A percentile compares a stretch with the other conserved stretches of the same genome.
phyloP scores from a whole-genome alignment of 2,888 invertebrate species.

The Hesperia comma region DNA sequence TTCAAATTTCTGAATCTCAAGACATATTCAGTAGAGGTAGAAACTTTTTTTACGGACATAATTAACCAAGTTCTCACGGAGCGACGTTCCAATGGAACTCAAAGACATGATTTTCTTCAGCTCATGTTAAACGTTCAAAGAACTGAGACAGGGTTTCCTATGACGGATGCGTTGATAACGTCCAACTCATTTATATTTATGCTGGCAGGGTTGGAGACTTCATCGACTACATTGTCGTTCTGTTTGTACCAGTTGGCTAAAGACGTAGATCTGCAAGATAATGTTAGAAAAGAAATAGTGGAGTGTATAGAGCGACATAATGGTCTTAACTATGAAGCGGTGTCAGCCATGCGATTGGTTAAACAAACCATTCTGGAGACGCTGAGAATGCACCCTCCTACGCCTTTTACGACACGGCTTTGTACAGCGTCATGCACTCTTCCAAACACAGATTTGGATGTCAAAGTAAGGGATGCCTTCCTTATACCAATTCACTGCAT shows the following conservation, averaged over 20 bases:
- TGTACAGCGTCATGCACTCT: slow-evolving; percentile 70
- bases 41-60: slow-evolving; percentile 69
- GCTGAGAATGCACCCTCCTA: slow-evolving; percentile 72
- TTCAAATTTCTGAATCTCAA: slow-evolving; percentile 75
- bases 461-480: slow-evolving; percentile 67
- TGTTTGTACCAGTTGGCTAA: slow-evolving; percentile 75
- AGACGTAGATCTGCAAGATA: slow-evolving; percentile 67
- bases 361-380: slow-evolving; percentile 67
- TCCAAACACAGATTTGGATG: slow-evolving; percentile 57
- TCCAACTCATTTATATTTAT: slow-evolving; percentile 81
- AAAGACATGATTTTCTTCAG: slow-evolving; percentile 74
- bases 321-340: slow-evolving; percentile 71
- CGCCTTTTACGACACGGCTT: slow-evolving; percentile 72
- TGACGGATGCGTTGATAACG: slow-evolving; percentile 77
- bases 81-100: slow-evolving; percentile 61
- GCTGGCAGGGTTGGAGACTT: slow-evolving; percentile 77
- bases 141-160: slow-evolving; percentile 61
- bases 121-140: slow-evolving; percentile 78
- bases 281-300: slow-evolving; percentile 63
- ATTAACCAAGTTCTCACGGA: slow-evolving; percentile 72
- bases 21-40: slow-evolving; percentile 71
- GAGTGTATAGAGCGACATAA: slow-evolving; percentile 60
- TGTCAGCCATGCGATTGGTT: slow-evolving; percentile 66
- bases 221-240: slow-evolving; percentile 74
- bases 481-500: slow-evolving; percentile 73